Evolutionary conservation across 1,140 invertebrate species (phyloP).

Genomic region (Parasteatoda tepidariorum): DNA sequence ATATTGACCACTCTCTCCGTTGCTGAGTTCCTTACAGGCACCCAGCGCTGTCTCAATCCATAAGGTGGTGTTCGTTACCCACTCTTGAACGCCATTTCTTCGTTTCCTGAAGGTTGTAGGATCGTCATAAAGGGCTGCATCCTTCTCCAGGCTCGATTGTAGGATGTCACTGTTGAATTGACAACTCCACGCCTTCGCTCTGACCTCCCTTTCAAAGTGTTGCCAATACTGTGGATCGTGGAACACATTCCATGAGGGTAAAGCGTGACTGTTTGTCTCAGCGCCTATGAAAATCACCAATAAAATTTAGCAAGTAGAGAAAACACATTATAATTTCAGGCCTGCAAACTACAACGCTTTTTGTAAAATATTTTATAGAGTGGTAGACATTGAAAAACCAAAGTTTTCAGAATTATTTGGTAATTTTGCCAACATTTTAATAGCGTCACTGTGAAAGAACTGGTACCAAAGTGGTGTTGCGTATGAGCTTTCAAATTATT

Average conservation of each 20-base stretch:
- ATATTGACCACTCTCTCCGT: neutral
- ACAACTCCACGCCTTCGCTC: conserved; percentile 2
- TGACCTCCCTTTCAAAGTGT: neutral
- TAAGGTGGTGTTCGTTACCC: neutral
- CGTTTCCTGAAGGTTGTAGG: neutral
- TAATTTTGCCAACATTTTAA: too few relatives aligned
- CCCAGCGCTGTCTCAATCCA: conserved; percentile 13
- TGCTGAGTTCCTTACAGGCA: conserved; percentile 14
- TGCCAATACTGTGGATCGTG: conserved; percentile 29
- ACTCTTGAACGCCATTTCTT: neutral
- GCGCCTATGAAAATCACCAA: too few relatives aligned
- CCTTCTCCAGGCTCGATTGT: neutral
- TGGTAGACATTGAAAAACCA: too few relatives aligned
- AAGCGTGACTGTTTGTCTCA: too few relatives aligned
- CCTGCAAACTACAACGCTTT: too few relatives aligned
- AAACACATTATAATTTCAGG: too few relatives aligned
- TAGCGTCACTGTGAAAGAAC: too few relatives aligned
- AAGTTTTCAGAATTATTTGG: too few relatives aligned
- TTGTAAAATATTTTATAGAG: too few relatives aligned
- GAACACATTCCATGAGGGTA: conserved; percentile 15
- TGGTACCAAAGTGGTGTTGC: too few relatives aligned
- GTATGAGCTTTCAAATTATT: too few relatives aligned
- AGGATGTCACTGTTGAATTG: neutral
- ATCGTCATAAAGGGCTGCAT: conserved; percentile 18
- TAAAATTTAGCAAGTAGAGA: too few relatives aligned